Conservation (phyloP, 2,797 vertebrate genomes). For the Nothura maculosa region DNA sequence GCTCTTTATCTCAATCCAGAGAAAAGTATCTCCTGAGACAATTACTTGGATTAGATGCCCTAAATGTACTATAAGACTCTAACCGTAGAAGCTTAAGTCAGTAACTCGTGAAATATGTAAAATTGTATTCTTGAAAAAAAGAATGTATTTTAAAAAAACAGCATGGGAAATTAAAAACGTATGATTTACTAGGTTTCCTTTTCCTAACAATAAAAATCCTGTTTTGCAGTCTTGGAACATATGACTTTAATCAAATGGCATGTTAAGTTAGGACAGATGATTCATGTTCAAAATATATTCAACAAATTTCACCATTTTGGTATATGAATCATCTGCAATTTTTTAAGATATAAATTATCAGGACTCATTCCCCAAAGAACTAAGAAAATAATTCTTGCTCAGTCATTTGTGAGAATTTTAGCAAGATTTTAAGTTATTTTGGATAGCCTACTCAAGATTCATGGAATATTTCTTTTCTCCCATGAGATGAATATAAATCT, state of each 20-base stretch:
- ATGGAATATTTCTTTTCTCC: not conserved
- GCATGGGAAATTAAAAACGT: not conserved
- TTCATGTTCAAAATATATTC: not conserved
- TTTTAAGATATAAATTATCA: not conserved
- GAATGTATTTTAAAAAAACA: not conserved
- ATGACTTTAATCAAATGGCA: not conserved
- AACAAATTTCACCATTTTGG: not conserved
- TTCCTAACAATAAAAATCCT: not conserved
- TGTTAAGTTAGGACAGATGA: not conserved
- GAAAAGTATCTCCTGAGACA: not conserved
- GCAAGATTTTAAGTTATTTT: not conserved
- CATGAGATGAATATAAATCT: not conserved
- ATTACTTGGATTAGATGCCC: not conserved
- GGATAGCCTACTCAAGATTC: not conserved
- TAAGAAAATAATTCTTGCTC: not conserved
- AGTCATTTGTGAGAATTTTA: not conserved
- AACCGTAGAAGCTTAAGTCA: not conserved
- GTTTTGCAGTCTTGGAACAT: not conserved
- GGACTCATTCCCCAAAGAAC: not conserved
- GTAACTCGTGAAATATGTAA: not conserved
- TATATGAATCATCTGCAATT: not conserved
- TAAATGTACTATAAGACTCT: not conserved
- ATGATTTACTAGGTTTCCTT: not conserved
- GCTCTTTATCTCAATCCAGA: not conserved
- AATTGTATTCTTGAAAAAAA: not conserved